phyloP scores from a whole-genome alignment of 1,140 invertebrate species.

The Cydia strobilella region DNA sequence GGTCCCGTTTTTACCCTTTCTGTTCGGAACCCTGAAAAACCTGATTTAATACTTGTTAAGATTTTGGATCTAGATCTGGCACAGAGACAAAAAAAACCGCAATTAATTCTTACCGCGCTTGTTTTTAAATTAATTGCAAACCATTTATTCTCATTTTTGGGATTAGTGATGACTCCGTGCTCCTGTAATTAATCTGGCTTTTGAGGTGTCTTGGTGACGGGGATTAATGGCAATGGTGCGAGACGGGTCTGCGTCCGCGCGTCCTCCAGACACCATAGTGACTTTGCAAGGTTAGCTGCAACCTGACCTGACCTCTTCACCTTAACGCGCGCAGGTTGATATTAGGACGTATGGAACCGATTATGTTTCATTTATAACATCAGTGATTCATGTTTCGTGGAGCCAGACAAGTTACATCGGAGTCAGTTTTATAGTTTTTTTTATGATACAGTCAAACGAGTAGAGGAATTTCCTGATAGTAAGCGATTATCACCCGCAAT shows the following conservation, averaged over 20 bases:
- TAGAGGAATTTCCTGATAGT: too few relatives aligned
- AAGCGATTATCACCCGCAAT: too few relatives aligned
- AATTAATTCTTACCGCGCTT: neutral
- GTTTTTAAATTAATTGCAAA: conserved; percentile 11
- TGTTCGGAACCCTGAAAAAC: too few relatives aligned
- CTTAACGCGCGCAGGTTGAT: neutral
- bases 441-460: too few relatives aligned
- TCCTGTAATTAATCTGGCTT: neutral
- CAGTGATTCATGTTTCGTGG: neutral
- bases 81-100: neutral
- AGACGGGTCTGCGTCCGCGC: conserved; percentile 37
- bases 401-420: neutral
- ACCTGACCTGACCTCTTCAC: conserved; percentile 41
- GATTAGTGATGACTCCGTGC: neutral
- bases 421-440: neutral
- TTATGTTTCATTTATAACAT: conserved; percentile 14
- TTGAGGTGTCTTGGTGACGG: conserved; percentile 25
- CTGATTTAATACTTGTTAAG: neutral
- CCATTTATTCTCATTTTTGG: conserved; percentile 16
- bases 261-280: conserved; percentile 51
- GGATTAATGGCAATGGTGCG: conserved; percentile 34
- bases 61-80: neutral
- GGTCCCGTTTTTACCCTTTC: too few relatives aligned
- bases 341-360: conserved; percentile 3
- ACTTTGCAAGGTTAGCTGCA: conserved; percentile 42